These are phyloP conservation scores for Patagioenas fasciata DNA, from an alignment of 2,113 vertebrate genomes.

Conservation along the genomic window DNA sequence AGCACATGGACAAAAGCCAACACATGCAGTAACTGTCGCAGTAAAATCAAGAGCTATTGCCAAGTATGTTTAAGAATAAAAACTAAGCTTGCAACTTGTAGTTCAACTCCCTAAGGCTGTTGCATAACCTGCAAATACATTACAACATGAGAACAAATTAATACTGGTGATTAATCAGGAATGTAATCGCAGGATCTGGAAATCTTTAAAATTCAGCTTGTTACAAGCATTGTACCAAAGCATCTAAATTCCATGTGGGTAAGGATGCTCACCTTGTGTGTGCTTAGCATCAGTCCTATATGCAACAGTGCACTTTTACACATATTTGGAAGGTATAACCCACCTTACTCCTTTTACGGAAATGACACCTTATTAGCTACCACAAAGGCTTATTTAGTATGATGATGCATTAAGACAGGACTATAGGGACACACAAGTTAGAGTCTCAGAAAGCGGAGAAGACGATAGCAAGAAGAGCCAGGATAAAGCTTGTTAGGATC, in stretches of 20 bases:
- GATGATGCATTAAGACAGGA: not conserved
- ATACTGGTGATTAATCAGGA: constrained; percentile 23
- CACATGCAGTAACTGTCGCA: not conserved
- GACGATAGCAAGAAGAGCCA: not conserved
- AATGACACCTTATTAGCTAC: not conserved
- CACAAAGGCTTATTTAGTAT: not conserved
- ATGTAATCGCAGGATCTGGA: not conserved
- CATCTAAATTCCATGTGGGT: not conserved
- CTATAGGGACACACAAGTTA: not conserved
- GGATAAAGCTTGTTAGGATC: not conserved
- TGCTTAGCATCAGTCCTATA: not conserved
- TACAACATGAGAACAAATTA: constrained; percentile 37
- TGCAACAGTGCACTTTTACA: not conserved
- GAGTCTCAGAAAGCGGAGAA: not conserved
- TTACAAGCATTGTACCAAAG: not conserved
- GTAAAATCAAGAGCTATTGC: constrained; percentile 3
- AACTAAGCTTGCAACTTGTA: not conserved
- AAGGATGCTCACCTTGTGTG: not conserved
- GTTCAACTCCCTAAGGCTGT: constrained; percentile 2
- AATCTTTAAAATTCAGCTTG: not conserved
- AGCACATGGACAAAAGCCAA: constrained; percentile 27
- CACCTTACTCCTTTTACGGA: not conserved
- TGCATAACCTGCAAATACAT: constrained; percentile 35
- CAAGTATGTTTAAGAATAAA: constrained; percentile 21
- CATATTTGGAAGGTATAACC: not conserved